Base-by-base conservation (phyloP, 2,797 vertebrate genomes). In the Loriculus beryllinus region DNA sequence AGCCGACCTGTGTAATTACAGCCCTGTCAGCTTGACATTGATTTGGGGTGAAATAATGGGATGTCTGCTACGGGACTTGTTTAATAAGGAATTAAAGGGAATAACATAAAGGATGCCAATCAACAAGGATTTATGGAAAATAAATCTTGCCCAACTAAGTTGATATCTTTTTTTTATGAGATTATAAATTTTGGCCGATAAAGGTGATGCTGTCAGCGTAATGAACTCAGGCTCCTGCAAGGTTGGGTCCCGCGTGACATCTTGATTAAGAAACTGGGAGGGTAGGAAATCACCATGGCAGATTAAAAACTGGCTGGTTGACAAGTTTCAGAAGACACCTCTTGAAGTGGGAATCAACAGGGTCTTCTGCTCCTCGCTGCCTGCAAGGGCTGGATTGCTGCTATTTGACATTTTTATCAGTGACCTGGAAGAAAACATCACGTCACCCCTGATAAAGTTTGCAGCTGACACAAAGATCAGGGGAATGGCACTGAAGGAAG, bases 51-150 rank as follows among this genome's bases (percentile, higher is more conserved):
- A 84, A 96, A 91, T 96, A 96, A 95, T 91, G 90, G 85, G 77
- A 93, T 76, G 86, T 62, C 80, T 77, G 90, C 48, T 70, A 83
- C 65, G 7, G 90, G 96, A 95, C 88, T 94, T 94, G 90, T 92
- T 95, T 95, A 95, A 95, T 95, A 95, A 96, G 81, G 92, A 94
- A 96, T 95, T 93, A 96, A 88, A 91, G 77, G 67, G 90, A 95
- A 88, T 94, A 95, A 88, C 81, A 94, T 72, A 95, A 96, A 88
- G 83, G 86, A 74, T 84, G 88, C 87, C 94, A 95, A 93, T 95
- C 94, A 95, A 88, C 80, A 48, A 42, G 91, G 82, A 91, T 93
- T 93, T 94, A 93, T 90, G 93, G 91, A 90, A 88, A 86, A 90
- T 84, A 95, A 95, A 91, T 95, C 93, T 95, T 51, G 63, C 81